A percentile compares a stretch with the other conserved stretches of the same genome.
phyloP scores from a whole-genome alignment of 2,888 invertebrate species.

The Eulithis prunata region DNA sequence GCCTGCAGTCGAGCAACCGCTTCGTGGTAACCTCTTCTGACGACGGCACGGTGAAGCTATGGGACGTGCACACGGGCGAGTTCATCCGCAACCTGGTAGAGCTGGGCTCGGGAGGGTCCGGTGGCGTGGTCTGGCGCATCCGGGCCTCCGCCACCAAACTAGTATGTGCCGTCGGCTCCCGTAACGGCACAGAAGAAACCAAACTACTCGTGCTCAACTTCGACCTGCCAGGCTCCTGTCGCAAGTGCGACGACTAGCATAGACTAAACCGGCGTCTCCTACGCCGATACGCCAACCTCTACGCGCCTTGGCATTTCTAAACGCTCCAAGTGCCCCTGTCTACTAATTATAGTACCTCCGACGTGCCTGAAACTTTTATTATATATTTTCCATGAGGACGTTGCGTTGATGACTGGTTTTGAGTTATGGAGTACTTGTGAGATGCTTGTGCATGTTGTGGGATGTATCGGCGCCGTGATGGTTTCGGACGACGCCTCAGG shows the following conservation, averaged over 20 bases:
- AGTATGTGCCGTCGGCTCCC: slow-evolving; percentile 98
- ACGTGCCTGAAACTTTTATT: slow-evolving; percentile 18
- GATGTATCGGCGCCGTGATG: not conserved
- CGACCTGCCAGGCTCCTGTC: slow-evolving; percentile 91
- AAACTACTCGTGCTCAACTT: slow-evolving; percentile 99
- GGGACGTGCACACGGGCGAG: slow-evolving; percentile 98
- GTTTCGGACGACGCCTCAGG: not conserved
- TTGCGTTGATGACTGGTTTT: slow-evolving; percentile 1
- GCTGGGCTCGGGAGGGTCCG: slow-evolving; percentile 96
- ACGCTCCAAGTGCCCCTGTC: slow-evolving; percentile 15
- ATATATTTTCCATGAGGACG: not conserved
- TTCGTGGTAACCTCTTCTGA: slow-evolving; percentile 99
- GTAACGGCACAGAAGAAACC: slow-evolving; percentile 99
- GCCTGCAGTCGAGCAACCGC: slow-evolving; percentile 97
- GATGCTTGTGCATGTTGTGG: slow-evolving; percentile 11
- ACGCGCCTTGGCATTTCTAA: slow-evolving; percentile 77
- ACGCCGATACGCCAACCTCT: slow-evolving; percentile 76
- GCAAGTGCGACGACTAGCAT: slow-evolving; percentile 84
- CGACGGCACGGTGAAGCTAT: slow-evolving; percentile 99
- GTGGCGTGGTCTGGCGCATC: slow-evolving; percentile 99
- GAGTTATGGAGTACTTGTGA: not conserved
- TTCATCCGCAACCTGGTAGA: slow-evolving; percentile 98
- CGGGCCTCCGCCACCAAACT: slow-evolving; percentile 97
- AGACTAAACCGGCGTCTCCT: slow-evolving; percentile 76
- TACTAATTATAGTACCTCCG: slow-evolving; percentile 14